Base-by-base conservation (phyloP, 2,888 invertebrate species). In the Hydropsyche betteni region DNA sequence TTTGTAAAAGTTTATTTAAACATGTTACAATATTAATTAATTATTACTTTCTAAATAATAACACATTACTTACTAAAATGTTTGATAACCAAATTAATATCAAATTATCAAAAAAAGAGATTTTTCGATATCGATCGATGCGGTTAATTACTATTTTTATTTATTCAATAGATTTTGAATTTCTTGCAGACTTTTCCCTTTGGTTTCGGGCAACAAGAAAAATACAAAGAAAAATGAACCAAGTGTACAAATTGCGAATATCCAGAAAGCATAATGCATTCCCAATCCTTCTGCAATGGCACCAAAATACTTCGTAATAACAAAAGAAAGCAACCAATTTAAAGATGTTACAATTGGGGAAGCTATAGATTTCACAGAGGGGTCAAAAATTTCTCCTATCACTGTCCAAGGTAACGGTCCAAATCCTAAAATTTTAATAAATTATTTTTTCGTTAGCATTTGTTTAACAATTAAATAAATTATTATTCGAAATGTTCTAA, bases 291-390 rank as follows among this genome's bases (percentile, higher is more conserved):
- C 78, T 0, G 88, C 88, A 0, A 94, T 83, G 0, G 88, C 83
- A 24, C 87, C 88, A 84, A 93, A 93, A 82, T 84, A 93, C 85
- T 91, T 90, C 0, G 94, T 94, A 83, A 89, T 88, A 0, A 90
- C 89, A 5, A 86, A 77, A 79, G 91, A 90, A 51, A 89, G 88
- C 68, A 90, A 81, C 0, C 89, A 88, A 79, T 88, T 82, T 81
- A 90, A 86, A 0, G 89, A 90, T 0, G 89, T 89, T 4, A 87
- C 79, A 4, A 90, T 90, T 0, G 90, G 89, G 0, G 91, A 91
- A 0, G 86, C 84, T 0, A 89, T 0, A 96, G 87, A 6, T 81
- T 91, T 91, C 0, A 91, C 89, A 77, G 90, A 90, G 0, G 89
- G 89, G 0, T 91, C 89, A 80, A 91, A 91, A 4, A 91, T 80